phyloP scores from a whole-genome alignment of 1,140 invertebrate genomes.

The Caenorhabditis elegans region DNA sequence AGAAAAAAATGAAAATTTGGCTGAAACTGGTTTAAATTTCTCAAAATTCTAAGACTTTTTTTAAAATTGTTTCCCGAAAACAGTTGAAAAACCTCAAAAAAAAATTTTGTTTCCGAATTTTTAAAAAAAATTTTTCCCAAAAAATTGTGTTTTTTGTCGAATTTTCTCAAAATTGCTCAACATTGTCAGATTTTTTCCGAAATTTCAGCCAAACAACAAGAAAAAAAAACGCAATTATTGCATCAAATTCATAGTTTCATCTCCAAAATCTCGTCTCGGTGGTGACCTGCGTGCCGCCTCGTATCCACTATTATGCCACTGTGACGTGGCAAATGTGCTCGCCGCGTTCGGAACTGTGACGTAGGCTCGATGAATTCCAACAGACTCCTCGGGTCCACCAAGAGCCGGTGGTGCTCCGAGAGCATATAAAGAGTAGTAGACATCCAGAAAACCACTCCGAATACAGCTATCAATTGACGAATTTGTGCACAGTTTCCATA shows the following conservation, averaged over 20 bases:
- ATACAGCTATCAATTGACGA: background rate
- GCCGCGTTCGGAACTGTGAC: background rate
- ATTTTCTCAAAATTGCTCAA: too few relatives aligned
- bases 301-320: background rate
- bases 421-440: slow-evolving; percentile 41
- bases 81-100: too few relatives aligned
- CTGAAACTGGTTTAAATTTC: too few relatives aligned
- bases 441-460: slow-evolving; percentile 15
- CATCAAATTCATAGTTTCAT: background rate
- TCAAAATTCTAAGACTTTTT: too few relatives aligned
- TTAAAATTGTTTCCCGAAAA: too few relatives aligned
- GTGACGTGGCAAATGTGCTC: background rate
- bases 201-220: background rate
- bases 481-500: slow-evolving; percentile 27
- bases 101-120: background rate
- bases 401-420: background rate
- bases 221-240: background rate
- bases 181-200: too few relatives aligned
- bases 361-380: background rate
- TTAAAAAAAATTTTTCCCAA: background rate
- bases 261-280: background rate
- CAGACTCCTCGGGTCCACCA: background rate
- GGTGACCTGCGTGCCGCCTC: background rate
- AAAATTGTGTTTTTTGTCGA: too few relatives aligned
- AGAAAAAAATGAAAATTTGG: too few relatives aligned